Evolutionary conservation across 2,888 invertebrate species (phyloP).

Genomic region (Catotricha subobsoleta): DNA sequence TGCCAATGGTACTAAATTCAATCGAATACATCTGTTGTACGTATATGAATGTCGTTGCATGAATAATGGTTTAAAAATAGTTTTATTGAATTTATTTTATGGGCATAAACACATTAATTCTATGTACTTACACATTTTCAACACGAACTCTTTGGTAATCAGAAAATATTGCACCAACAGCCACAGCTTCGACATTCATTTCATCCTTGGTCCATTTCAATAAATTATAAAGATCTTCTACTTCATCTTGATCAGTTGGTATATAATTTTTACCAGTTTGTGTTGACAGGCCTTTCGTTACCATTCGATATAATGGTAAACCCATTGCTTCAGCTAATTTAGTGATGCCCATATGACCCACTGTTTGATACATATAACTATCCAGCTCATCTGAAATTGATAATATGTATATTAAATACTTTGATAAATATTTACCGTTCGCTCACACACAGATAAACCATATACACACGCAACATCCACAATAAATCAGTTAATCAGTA

Average conservation of each 20-base stretch:
- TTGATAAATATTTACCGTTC: too few species aligned
- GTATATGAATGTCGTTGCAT: too few species aligned
- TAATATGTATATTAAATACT: too few species aligned
- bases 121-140: conserved; percentile 81
- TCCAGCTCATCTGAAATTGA: conserved; percentile 75
- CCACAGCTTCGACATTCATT: conserved; percentile 73
- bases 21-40: conserved; percentile 57
- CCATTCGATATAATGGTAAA: conserved; percentile 70
- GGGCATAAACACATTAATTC: background rate
- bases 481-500: too few species aligned
- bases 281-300: conserved; percentile 69
- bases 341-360: conserved; percentile 87
- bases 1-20: conserved; percentile 74
- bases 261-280: conserved; percentile 54
- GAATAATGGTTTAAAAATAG: background rate
- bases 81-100: background rate
- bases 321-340: conserved; percentile 87
- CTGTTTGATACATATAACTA: conserved; percentile 99
- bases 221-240: conserved; percentile 85
- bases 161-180: conserved; percentile 93
- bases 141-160: conserved; percentile 96
- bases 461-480: too few species aligned
- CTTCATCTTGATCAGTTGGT: conserved; percentile 78
- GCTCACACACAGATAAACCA: too few species aligned
- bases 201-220: conserved; percentile 41